phyloP scores from a whole-genome alignment of 2,113 vertebrate genomes.

The Lagopus leucura region DNA sequence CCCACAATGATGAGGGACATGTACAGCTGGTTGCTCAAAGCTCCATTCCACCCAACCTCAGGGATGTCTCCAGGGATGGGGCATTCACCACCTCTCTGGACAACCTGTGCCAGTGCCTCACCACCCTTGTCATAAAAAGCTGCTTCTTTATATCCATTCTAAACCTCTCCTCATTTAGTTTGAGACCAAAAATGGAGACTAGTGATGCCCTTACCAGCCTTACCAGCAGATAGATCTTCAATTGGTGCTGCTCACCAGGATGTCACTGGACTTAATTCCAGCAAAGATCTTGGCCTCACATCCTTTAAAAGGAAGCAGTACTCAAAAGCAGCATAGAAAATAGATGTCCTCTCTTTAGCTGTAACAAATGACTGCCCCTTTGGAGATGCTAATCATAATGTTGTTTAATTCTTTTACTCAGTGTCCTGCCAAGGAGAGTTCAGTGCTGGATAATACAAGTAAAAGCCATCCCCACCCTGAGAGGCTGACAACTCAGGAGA shows the following conservation, averaged over 20 bases:
- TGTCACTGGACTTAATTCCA: neutral
- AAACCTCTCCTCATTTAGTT: too few relatives aligned
- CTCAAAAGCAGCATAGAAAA: neutral
- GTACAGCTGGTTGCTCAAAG: too few relatives aligned
- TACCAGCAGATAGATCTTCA: neutral
- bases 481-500: neutral
- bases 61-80: too few relatives aligned
- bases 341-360: neutral
- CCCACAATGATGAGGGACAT: too few relatives aligned
- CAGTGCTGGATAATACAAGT: neutral
- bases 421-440: neutral
- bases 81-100: too few relatives aligned
- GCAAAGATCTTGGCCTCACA: fast-evolving
- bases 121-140: too few relatives aligned
- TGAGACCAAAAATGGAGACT: neutral
- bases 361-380: neutral
- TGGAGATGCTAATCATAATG: neutral
- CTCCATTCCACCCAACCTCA: too few relatives aligned
- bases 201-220: neutral
- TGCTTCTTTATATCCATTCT: too few relatives aligned
- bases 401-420: neutral
- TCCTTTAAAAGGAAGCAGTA: neutral
- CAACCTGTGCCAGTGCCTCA: too few relatives aligned
- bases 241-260: neutral
- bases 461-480: neutral